These are phyloP conservation scores for Tragopan temminckii DNA, from an alignment of 2,797 vertebrate species.

Conservation along the genomic window DNA sequence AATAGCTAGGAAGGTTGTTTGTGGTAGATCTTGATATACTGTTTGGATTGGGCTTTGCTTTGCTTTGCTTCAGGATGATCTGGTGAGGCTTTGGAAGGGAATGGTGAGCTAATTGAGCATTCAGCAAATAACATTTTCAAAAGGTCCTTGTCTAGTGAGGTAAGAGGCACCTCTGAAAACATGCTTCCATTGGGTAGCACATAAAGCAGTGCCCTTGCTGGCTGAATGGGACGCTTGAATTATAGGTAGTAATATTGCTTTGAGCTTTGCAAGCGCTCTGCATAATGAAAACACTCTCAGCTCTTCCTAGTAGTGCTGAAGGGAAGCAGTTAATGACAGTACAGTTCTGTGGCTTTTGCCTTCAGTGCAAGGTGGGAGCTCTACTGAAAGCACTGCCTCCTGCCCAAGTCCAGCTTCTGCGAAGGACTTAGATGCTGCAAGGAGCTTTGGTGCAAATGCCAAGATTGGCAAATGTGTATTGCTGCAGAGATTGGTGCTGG, in stretches of 20 bases:
- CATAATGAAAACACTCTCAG: background rate
- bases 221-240: background rate
- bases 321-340: background rate
- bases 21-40: background rate
- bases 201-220: background rate
- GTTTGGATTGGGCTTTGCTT: constrained; percentile 38
- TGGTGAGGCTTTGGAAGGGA: background rate
- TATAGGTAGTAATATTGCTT: background rate
- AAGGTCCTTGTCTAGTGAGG: background rate
- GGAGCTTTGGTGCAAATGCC: background rate
- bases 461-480: background rate
- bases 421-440: background rate
- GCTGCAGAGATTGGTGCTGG: background rate
- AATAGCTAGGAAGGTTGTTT: background rate
- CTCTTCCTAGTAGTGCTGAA: background rate
- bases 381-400: background rate
- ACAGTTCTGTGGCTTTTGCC: background rate
- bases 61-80: background rate
- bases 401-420: background rate
- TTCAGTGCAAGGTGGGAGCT: background rate
- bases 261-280: background rate
- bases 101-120: background rate
- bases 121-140: background rate
- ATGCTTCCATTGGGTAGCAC: background rate
- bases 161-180: background rate